Evolutionary conservation across 2,797 vertebrate species (phyloP).

Genomic region (Anisognathus igniventris): DNA sequence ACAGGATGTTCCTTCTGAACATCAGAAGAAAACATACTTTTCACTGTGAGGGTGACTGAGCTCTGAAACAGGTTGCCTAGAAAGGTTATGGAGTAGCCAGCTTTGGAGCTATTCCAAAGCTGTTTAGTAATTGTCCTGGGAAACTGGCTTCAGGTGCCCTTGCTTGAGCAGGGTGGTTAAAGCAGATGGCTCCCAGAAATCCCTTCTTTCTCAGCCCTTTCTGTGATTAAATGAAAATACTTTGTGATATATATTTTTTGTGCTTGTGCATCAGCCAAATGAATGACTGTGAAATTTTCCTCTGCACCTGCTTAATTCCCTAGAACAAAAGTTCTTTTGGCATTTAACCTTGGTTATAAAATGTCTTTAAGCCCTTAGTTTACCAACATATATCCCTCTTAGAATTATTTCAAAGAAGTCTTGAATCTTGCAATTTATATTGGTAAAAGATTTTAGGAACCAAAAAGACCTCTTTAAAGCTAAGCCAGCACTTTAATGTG

Average conservation of each 20-base stretch:
- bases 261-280: neutral
- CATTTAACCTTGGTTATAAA: neutral
- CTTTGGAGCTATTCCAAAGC: neutral
- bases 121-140: neutral
- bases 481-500: neutral
- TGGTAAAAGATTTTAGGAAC: neutral
- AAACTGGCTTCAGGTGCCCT: no score
- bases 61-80: neutral
- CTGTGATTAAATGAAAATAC: neutral
- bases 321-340: neutral
- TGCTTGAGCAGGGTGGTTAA: neutral
- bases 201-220: neutral
- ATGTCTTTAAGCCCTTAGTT: neutral
- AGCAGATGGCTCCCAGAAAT: neutral
- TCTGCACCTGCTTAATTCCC: neutral
- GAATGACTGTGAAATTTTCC: neutral
- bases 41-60: neutral
- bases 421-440: neutral
- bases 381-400: neutral
- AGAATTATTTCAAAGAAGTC: neutral
- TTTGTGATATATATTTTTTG: neutral
- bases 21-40: neutral
- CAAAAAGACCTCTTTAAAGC: neutral
- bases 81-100: neutral
- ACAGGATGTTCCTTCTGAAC: neutral